phyloP scores from a whole-genome alignment of 2,797 vertebrate species.

The Meriones psammophilus region DNA sequence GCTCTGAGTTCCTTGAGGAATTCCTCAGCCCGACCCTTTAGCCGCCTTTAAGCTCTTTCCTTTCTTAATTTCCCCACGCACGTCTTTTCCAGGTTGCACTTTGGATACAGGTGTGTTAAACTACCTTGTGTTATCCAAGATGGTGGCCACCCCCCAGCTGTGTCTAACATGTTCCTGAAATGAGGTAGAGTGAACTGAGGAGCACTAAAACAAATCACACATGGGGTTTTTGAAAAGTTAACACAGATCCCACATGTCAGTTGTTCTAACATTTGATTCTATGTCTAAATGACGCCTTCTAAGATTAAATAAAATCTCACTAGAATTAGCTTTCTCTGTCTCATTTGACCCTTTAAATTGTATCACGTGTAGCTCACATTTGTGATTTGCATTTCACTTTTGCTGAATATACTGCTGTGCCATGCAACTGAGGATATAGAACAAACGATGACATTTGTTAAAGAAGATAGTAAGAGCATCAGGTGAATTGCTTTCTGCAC shows the following conservation, averaged over 20 bases:
- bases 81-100: no score
- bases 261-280: background rate
- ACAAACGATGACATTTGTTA: background rate
- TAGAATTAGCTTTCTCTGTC: background rate
- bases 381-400: background rate
- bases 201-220: background rate
- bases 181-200: background rate
- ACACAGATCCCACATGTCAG: background rate
- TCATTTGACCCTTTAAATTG: constrained; percentile 33
- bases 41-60: background rate
- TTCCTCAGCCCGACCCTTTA: background rate
- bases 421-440: background rate
- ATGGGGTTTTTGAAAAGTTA: background rate
- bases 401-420: background rate
- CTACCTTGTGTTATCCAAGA: background rate
- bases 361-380: background rate
- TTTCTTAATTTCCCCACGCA: background rate
- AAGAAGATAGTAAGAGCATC: background rate
- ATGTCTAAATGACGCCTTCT: constrained; percentile 6
- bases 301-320: background rate
- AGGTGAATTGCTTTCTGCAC: background rate
- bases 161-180: background rate
- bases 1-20: constrained; percentile 8
- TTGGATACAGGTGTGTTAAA: background rate
- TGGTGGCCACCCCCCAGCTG: background rate